Base-by-base conservation (phyloP, 2,888 invertebrate species). In the Pseudococcus viburni region DNA sequence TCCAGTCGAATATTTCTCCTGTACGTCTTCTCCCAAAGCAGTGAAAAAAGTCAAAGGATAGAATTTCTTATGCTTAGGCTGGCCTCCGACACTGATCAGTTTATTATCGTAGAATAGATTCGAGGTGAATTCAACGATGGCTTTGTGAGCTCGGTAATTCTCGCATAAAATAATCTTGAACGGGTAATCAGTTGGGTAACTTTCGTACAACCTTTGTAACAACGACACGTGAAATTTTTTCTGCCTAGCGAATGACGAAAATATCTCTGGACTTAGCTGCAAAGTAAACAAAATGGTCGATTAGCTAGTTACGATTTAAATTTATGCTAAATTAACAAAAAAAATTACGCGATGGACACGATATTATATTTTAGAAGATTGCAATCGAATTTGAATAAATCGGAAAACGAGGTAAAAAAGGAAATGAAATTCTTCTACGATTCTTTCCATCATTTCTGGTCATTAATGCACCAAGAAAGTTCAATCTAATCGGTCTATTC, bases 121-220 rank as follows among this genome's bases (percentile, higher is more conserved):
- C 0, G 96, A 96, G 0, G 96, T 96, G 91, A 96, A 95, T 90
- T 92, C 94, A 26, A 96, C 95, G 89, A 96, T 96, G 48, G 95
- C 95, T 90, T 95, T 94, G 91, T 96, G 96, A 0, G 96, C 96
- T 84, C 96, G 93, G 91, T 96, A 96, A 91, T 96, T 97, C 91
- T 96, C 96, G 91, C 95, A 95, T 0, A 96, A 92, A 90, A 96
- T 93, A 89, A 96, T 95, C 92, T 95, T 95, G 91, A 96, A 96
- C 0, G 95, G 95, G 91, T 95, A 95, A 89, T 93, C 93, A 4
- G 93, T 92, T 0, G 96, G 95, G 91, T 96, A 97, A 88, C 94
- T 93, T 90, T 95, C 95, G 91, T 96, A 96, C 12, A 97, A 93
- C 51, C 97, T 93, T 91, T 97, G 96, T 89, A 97, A 91, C 26